These are phyloP conservation scores for Littorina saxatilis DNA, from an alignment of 1,140 invertebrate genomes.

Conservation along the genomic window DNA sequence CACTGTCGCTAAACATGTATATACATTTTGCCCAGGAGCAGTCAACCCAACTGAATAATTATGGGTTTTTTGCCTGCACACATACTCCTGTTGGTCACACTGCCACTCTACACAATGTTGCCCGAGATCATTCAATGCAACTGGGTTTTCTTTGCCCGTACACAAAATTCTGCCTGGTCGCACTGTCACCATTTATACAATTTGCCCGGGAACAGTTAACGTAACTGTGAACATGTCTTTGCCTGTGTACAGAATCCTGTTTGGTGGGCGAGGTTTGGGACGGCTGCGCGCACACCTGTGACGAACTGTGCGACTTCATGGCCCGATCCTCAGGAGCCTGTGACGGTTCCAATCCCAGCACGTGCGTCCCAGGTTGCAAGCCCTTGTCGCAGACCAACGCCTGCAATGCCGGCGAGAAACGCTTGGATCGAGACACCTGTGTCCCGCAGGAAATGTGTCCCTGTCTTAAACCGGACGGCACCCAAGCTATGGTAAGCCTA, in stretches of 20 bases:
- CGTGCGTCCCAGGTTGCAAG: constrained; percentile 60
- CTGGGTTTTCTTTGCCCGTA: too few species aligned
- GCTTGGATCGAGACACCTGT: constrained; percentile 55
- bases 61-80: too few species aligned
- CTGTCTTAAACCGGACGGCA: constrained; percentile 62
- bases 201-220: too few species aligned
- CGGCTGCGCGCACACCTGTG: constrained; percentile 58
- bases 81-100: too few species aligned
- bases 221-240: not conserved
- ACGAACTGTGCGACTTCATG: constrained; percentile 57
- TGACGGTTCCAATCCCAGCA: constrained; percentile 26
- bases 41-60: too few species aligned
- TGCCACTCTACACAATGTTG: too few species aligned
- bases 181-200: too few species aligned
- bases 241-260: constrained; percentile 52
- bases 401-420: constrained; percentile 53
- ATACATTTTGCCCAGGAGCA: too few species aligned
- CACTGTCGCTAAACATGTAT: too few species aligned
- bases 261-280: constrained; percentile 52
- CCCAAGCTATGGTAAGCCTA: constrained; percentile 56
- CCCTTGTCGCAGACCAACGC: not conserved
- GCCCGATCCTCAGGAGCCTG: constrained; percentile 44
- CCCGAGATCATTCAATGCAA: too few species aligned
- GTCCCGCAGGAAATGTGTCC: constrained; percentile 57
- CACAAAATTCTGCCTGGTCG: too few species aligned